Conservation (phyloP, 2,797 vertebrate species). For the Ceyx erithaca region DNA sequence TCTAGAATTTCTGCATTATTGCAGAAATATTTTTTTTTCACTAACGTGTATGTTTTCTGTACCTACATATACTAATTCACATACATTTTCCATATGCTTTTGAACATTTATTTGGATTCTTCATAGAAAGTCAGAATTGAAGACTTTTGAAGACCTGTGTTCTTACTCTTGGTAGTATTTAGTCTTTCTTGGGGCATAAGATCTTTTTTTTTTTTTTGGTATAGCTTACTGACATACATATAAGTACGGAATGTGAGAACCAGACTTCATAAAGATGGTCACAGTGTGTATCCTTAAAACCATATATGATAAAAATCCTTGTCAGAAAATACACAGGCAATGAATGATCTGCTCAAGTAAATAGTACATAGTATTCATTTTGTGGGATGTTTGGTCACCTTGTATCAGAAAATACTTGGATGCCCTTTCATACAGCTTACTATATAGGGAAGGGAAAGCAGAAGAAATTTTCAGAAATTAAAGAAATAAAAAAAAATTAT, state of each 20-base stretch:
- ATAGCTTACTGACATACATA: not conserved
- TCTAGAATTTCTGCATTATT: not conserved
- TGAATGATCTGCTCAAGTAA: not conserved
- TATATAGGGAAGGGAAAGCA: not conserved
- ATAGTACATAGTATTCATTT: not conserved
- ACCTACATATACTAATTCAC: not conserved
- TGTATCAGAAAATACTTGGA: not conserved
- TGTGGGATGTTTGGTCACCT: not conserved
- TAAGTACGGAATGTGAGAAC: not conserved
- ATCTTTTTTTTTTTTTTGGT: not conserved
- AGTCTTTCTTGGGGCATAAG: not conserved
- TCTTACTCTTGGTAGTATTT: not conserved
- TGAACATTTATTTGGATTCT: not conserved
- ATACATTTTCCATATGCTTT: not conserved
- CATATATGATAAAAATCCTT: not conserved
- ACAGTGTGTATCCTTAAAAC: not conserved
- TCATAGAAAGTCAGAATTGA: not conserved
- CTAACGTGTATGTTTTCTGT: not conserved
- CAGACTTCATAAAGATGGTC: not conserved
- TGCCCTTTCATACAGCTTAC: not conserved
- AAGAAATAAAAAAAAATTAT: not conserved
- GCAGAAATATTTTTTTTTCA: too few relatives aligned
- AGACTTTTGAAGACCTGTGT: not conserved
- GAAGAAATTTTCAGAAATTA: not conserved
- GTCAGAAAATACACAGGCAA: not conserved